A percentile compares a stretch with the other conserved stretches of the same genome.
These are phyloP conservation scores for Phaethornis superciliosus DNA, from an alignment of 2,113 vertebrate genomes.

Conservation along the genomic window DNA sequence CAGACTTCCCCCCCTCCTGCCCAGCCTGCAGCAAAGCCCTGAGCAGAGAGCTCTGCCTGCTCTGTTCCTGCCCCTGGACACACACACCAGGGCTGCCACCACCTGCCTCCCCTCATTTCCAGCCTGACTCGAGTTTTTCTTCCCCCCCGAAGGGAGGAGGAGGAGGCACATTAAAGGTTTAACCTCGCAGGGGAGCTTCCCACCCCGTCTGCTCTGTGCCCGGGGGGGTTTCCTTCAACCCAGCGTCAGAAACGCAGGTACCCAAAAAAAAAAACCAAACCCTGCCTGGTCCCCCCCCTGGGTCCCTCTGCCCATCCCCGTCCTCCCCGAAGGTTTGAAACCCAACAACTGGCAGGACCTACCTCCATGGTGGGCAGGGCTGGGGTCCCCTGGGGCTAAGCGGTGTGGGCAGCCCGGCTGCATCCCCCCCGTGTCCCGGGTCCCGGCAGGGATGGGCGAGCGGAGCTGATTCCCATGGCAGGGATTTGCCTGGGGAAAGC, in stretches of 20 bases:
- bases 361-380: slow-evolving; percentile 51
- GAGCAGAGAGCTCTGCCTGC: not conserved
- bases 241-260: not conserved
- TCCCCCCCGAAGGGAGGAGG: not conserved
- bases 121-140: not conserved
- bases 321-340: fast-evolving
- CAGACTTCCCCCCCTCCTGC: not conserved
- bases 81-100: not conserved
- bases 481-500: not conserved
- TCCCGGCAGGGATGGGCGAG: not conserved
- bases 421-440: not conserved
- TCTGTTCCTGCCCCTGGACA: not conserved
- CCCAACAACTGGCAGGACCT: not conserved
- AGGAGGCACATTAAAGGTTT: not conserved
- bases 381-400: not conserved
- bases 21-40: not conserved
- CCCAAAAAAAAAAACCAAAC: too few relatives aligned
- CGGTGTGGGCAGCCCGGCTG: not conserved
- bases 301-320: not conserved
- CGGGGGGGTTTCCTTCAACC: not conserved
- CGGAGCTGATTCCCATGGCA: slow-evolving; percentile 1
- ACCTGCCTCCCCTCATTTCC: not conserved
- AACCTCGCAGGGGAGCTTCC: not conserved
- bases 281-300: fast-evolving
- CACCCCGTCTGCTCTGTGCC: not conserved